phyloP scores from a whole-genome alignment of 2,888 invertebrate species.

The Lepidonotus clava region DNA sequence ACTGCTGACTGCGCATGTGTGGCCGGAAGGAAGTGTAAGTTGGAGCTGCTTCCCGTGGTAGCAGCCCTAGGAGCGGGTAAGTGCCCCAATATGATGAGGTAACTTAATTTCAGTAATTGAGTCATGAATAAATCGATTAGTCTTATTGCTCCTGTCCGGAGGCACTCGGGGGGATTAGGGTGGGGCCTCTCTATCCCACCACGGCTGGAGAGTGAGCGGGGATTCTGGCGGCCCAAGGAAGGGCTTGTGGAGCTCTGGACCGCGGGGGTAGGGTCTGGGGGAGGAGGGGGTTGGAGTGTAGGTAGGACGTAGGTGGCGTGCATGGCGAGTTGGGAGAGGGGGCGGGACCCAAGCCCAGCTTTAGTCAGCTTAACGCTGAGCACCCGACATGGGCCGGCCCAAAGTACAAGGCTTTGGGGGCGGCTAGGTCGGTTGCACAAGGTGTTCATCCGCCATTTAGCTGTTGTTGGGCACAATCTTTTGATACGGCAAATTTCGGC shows the following conservation, averaged over 20 bases:
- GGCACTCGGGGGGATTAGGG: not conserved
- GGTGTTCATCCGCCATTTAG: conserved; percentile 46
- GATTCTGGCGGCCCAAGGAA: not conserved
- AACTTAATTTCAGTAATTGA: conserved; percentile 55
- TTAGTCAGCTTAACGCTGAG: conserved; percentile 23
- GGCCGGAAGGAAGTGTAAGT: not conserved
- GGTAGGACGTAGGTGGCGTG: not conserved
- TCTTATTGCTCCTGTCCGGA: conserved; percentile 38
- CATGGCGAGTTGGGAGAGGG: not conserved
- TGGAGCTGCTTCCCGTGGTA: not conserved
- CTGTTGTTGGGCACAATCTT: conserved; percentile 2
- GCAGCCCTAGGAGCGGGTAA: not conserved
- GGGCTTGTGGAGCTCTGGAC: not conserved
- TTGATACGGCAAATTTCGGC: conserved; percentile 21
- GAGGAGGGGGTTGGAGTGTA: not conserved
- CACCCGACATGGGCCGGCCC: conserved; percentile 7
- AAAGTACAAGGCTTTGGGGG: conserved; percentile 33
- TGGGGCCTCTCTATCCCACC: not conserved
- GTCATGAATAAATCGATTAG: conserved; percentile 55
- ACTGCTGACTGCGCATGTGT: not conserved
- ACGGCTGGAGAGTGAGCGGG: not conserved
- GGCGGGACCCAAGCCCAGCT: not conserved
- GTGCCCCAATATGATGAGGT: conserved; percentile 48
- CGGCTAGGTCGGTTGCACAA: not conserved
- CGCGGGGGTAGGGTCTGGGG: not conserved